Base-by-base conservation (phyloP, 2,113 vertebrate genomes). In the Carlito syrichta region DNA sequence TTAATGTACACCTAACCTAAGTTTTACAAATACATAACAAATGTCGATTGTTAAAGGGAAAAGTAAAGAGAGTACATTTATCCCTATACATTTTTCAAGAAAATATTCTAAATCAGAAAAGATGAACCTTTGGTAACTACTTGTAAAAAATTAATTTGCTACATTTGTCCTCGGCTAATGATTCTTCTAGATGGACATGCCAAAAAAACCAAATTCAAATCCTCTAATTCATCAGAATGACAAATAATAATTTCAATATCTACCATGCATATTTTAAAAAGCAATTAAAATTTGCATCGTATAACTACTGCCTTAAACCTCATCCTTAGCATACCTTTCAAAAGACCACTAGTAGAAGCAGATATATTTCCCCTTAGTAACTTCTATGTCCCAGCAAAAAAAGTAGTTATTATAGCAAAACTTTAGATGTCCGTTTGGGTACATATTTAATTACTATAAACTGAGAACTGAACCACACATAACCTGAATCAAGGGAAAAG, bases 381-480 rank as follows among this genome's bases (percentile, higher is more conserved):
- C n/a, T 40, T 91, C 50, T 56, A 93, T 52, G 58, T 77, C 30
- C 35, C 76, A 74, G 45, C 43, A 91, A 94, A 95, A 52, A 93
- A 52, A 56, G 27, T 19, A 73, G 22, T 4, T 35, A 81, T 56
- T 40, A 92, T 1, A 78, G 38, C 7, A 96, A 45, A 97, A 81
- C 92, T 97, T 87, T 19, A 96, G 30, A 0, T 45, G 22, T 82
- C 32, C 85, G 52, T 58, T 63, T 8, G n/a, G 45, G 92, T 79
- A 95, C 25, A 27, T 63, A 40, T 58, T 69, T 96, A 93, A 77
- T 32, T 89, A 71, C 74, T 83, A 22, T 76, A 54, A 98, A 96
- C 17, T 22, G 12, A 93, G 1, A 91, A 38, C 16, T 69, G 12
- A 86, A 97, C 30, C 25, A 89, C 11, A 87, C 22, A 96, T 48